Evolutionary conservation across 1,140 invertebrate genomes (phyloP).

Genomic region (Drosophila tristis): DNA sequence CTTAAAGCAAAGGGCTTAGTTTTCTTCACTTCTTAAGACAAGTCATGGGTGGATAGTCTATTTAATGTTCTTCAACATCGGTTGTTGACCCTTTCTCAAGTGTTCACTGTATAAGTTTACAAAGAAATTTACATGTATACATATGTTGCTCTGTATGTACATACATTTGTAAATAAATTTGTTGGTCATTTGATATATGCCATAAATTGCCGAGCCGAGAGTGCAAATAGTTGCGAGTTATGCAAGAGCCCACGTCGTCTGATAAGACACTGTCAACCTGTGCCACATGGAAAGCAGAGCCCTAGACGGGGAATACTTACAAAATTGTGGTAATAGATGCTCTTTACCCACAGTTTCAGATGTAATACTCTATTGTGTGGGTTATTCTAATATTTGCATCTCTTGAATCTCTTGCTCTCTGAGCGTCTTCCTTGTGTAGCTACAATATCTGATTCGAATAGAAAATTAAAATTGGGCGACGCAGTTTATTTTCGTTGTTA

Average conservation of each 20-base stretch:
- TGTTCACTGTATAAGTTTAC: too few relatives aligned
- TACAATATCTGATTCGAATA: constrained; percentile 19
- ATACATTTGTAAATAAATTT: constrained; percentile 16
- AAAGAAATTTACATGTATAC: background rate
- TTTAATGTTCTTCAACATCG: too few relatives aligned
- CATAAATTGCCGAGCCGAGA: constrained; percentile 28
- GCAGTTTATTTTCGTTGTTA: constrained; percentile 38
- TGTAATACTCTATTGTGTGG: constrained; percentile 40
- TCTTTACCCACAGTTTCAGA: constrained; percentile 30
- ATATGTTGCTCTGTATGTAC: background rate
- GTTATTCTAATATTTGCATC: constrained; percentile 15
- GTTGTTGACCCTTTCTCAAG: too few relatives aligned
- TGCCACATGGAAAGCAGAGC: background rate
- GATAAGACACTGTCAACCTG: background rate
- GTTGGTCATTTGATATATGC: constrained; percentile 22
- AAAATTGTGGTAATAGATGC: constrained; percentile 35
- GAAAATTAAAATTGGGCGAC: constrained; percentile 36
- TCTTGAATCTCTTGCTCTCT: background rate
- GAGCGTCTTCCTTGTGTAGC: too few relatives aligned
- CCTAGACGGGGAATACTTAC: constrained; percentile 19
- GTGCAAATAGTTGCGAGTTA: constrained; percentile 37
- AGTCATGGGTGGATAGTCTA: background rate
- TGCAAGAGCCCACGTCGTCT: constrained; percentile 36
- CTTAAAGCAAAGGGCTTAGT: too few relatives aligned
- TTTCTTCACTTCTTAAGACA: too few relatives aligned